phyloP scores from a whole-genome alignment of 2,888 invertebrate genomes.

The Melinopterus prodromus region DNA sequence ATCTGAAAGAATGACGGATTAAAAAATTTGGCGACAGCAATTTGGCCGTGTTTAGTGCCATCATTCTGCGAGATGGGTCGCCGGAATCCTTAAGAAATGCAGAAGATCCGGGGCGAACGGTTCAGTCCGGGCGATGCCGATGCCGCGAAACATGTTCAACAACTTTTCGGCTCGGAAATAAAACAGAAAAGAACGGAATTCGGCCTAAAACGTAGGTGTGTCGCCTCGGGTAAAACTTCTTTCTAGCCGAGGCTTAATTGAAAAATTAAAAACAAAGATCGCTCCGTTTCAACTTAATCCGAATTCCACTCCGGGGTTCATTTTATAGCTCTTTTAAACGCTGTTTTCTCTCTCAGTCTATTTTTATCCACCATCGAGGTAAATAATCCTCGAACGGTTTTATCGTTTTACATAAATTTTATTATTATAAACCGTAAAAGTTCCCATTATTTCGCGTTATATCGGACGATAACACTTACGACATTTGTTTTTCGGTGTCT shows the following conservation, averaged over 20 bases:
- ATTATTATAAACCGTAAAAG: constrained; percentile 35
- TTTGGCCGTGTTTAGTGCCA: not conserved
- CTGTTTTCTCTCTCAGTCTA: constrained; percentile 16
- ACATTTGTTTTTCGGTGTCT: not conserved
- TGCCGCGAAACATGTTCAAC: constrained; percentile 43
- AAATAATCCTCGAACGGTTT: constrained; percentile 17
- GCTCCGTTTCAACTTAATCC: constrained; percentile 39
- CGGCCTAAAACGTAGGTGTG: constrained; percentile 46
- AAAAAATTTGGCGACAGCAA: not conserved
- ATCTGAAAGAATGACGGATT: not conserved
- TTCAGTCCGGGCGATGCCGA: constrained; percentile 26
- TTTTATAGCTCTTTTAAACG: constrained; percentile 29
- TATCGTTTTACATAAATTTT: constrained; percentile 36
- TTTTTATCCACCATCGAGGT: not conserved
- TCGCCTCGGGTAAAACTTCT: constrained; percentile 22
- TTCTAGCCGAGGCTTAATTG: constrained; percentile 24
- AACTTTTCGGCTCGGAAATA: constrained; percentile 36
- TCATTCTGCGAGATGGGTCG: not conserved
- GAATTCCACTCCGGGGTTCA: constrained; percentile 38
- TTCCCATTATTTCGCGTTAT: not conserved
- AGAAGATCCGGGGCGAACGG: constrained; percentile 27
- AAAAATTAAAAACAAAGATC: constrained; percentile 29
- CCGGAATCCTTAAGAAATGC: constrained; percentile 35
- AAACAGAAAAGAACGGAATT: constrained; percentile 43
- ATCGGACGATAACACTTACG: not conserved